phyloP scores from a whole-genome alignment of 2,888 invertebrate genomes.

The Lasioglossum zephyrum region DNA sequence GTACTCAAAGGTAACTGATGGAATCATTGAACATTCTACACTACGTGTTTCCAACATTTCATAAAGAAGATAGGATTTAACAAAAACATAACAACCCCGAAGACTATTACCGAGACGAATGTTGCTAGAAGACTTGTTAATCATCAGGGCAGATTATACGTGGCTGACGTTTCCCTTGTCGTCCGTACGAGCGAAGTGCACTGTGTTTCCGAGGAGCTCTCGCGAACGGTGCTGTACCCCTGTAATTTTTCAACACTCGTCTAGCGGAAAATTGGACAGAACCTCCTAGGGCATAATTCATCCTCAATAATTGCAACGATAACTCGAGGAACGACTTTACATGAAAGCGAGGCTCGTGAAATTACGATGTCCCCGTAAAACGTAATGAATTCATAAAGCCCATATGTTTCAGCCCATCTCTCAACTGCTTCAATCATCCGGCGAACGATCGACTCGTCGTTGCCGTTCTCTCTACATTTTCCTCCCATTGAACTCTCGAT shows the following conservation, averaged over 20 bases:
- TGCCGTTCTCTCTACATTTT: not conserved
- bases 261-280: slow-evolving; percentile 44
- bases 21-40: not conserved
- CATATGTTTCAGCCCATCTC: slow-evolving; percentile 22
- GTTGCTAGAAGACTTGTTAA: not conserved
- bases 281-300: slow-evolving; percentile 35
- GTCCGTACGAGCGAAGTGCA: not conserved
- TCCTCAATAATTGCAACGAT: slow-evolving; percentile 45
- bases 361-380: slow-evolving; percentile 29
- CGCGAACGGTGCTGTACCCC: not conserved
- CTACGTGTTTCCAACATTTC: not conserved
- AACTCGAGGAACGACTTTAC: slow-evolving; percentile 34
- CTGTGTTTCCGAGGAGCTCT: not conserved
- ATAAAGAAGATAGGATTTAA: not conserved
- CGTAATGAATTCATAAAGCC: slow-evolving; percentile 39
- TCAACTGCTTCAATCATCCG: slow-evolving; percentile 16
- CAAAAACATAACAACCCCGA: not conserved
- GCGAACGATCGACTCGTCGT: not conserved
- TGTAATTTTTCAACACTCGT: slow-evolving; percentile 41
- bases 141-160: not conserved
- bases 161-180: not conserved
- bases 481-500: not conserved
- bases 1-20: not conserved
- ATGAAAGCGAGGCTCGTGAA: slow-evolving; percentile 25
- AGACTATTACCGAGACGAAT: not conserved